Conservation (phyloP, 1,140 invertebrate species). For the Platyscapa corneri region DNA sequence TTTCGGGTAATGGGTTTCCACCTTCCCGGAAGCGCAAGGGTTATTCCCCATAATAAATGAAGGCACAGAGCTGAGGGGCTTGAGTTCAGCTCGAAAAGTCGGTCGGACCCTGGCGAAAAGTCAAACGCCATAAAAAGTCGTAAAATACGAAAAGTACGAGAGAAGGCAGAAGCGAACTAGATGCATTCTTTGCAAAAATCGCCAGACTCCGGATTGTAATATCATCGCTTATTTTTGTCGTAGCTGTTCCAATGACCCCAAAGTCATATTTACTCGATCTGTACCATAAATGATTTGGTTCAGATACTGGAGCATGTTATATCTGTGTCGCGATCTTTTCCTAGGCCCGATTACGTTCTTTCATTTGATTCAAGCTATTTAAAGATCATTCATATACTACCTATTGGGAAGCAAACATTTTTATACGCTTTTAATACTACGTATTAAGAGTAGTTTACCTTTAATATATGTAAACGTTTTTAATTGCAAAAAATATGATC, state of each 20-base stretch:
- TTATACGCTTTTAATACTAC: too few species aligned
- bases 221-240: too few species aligned
- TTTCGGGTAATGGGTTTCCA: constrained; percentile 46
- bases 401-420: too few species aligned
- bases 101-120: constrained; percentile 17
- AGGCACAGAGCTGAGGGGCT: background rate
- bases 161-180: background rate
- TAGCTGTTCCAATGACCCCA: background rate
- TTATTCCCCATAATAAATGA: constrained; percentile 54
- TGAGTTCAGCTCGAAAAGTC: constrained; percentile 1
- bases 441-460: too few species aligned
- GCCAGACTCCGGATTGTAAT: background rate
- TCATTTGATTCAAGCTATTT: too few species aligned
- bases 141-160: background rate
- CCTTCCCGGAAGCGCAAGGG: constrained; percentile 56
- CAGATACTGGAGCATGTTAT: too few species aligned
- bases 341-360: too few species aligned
- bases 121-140: constrained; percentile 37
- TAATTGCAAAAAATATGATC: too few species aligned
- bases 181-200: background rate
- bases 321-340: too few species aligned
- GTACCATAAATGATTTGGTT: too few species aligned
- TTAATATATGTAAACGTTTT: too few species aligned
- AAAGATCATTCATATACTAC: too few species aligned
- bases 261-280: background rate